A percentile compares a stretch with the other conserved stretches of the same genome.
These are phyloP conservation scores for Pyrgilauda ruficollis DNA, from an alignment of 2,113 vertebrate genomes.

Conservation along the genomic window DNA sequence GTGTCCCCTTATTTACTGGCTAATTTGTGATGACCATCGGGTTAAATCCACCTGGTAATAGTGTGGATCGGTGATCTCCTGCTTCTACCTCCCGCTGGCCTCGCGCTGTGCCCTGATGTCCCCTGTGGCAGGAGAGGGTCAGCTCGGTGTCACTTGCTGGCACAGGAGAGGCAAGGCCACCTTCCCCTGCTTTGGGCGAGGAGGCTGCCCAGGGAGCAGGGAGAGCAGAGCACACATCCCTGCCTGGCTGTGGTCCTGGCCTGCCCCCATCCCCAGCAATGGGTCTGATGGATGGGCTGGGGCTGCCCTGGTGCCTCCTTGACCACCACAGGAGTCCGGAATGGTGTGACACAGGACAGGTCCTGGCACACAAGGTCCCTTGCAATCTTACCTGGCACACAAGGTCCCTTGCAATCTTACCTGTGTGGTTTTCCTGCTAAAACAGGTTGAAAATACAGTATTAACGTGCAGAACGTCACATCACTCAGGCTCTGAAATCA, in stretches of 20 bases:
- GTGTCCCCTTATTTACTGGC: background rate
- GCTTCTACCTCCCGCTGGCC: background rate
- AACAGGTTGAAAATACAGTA: background rate
- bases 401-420: background rate
- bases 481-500: background rate
- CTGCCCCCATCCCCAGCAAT: accelerated
- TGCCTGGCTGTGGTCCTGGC: background rate
- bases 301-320: background rate
- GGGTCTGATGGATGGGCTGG: background rate
- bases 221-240: background rate
- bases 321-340: too few species aligned
- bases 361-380: background rate
- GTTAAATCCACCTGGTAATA: too few species aligned
- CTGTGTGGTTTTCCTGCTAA: background rate
- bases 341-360: accelerated
- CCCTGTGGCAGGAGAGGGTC: background rate
- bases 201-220: accelerated
- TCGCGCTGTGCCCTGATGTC: background rate
- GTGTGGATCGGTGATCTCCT: background rate
- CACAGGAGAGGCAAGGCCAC: accelerated
- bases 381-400: background rate
- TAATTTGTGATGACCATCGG: background rate
- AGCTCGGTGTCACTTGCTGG: accelerated
- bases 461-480: accelerated
- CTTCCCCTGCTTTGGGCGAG: too few species aligned